Conservation (phyloP, 2,113 vertebrate genomes). For the Corythaeola cristata region DNA sequence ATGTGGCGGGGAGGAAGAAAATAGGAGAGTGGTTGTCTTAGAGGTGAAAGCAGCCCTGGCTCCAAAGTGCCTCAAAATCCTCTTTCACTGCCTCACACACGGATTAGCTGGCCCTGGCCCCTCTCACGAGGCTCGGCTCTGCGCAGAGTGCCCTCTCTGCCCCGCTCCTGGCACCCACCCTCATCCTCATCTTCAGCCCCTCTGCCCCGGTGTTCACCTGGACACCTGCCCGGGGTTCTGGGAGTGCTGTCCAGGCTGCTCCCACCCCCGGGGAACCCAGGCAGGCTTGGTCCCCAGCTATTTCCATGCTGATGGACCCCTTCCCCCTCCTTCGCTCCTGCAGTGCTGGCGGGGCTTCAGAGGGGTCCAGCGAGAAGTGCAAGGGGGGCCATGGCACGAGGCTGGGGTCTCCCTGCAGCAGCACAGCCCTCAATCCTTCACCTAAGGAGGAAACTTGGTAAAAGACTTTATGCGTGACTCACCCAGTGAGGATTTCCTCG, state of each 20-base stretch:
- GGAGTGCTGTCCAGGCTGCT: not conserved
- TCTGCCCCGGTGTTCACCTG: accelerated
- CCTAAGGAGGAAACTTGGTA: not conserved
- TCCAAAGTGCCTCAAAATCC: not conserved
- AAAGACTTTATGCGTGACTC: not conserved
- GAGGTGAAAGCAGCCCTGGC: not conserved
- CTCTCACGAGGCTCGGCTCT: not conserved
- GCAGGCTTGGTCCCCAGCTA: not conserved
- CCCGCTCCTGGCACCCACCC: not conserved
- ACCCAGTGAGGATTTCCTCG: not conserved
- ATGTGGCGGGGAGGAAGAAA: accelerated
- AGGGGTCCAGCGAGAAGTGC: not conserved
- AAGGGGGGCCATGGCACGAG: accelerated
- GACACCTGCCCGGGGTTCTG: accelerated
- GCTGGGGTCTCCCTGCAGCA: not conserved
- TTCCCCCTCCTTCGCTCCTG: not conserved
- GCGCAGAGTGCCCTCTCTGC: not conserved
- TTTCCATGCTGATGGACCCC: not conserved
- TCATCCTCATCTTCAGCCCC: not conserved
- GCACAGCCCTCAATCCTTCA: accelerated
- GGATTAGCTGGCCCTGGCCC: not conserved
- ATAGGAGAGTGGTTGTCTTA: not conserved
- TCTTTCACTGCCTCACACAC: not conserved
- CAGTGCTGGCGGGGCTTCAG: not conserved
- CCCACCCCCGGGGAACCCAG: not conserved